Percentiles rank a stretch among this genome's conserved stretches.
These are phyloP conservation scores for Brachypodius melanocephalos DNA, from an alignment of 2,113 vertebrate genomes.

Conservation along the genomic window DNA sequence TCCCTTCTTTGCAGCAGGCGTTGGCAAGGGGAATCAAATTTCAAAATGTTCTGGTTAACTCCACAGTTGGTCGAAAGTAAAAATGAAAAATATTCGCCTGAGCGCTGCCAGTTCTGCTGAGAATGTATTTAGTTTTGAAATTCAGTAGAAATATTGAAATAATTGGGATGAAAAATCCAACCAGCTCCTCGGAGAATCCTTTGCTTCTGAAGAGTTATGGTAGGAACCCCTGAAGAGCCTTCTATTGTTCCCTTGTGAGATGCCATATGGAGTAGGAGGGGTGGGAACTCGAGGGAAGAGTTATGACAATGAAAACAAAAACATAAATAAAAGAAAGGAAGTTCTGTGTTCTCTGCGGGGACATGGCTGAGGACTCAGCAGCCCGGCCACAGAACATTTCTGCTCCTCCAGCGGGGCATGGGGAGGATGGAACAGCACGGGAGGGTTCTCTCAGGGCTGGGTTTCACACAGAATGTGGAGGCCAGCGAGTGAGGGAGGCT, in stretches of 20 bases:
- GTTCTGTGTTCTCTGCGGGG: constrained; percentile 41
- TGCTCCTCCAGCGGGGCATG: not conserved
- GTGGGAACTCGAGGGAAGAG: constrained; percentile 53
- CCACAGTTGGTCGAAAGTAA: constrained; percentile 57
- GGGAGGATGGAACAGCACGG: not conserved
- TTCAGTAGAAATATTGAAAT: constrained; percentile 52
- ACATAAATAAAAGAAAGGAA: constrained; percentile 67
- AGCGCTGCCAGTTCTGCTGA: constrained; percentile 20
- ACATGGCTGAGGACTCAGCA: constrained; percentile 7
- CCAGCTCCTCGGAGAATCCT: constrained; percentile 21
- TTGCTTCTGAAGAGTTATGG: constrained; percentile 38
- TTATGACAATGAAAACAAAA: constrained; percentile 67
- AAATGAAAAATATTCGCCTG: constrained; percentile 52
- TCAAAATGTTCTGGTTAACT: constrained; percentile 56
- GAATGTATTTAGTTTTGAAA: constrained; percentile 22
- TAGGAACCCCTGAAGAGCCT: constrained; percentile 49
- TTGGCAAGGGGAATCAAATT: constrained; percentile 34
- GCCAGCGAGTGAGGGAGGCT: not conserved
- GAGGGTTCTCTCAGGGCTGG: not conserved
- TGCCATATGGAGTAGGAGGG: constrained; percentile 67
- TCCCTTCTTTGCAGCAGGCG: constrained; percentile 15
- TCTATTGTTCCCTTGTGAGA: constrained; percentile 61
- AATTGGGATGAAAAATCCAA: constrained; percentile 34
- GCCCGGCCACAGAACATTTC: not conserved
- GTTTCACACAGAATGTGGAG: not conserved